Evolutionary conservation across 2,113 vertebrate species (phyloP).

Genomic region (Xiphias gladius): DNA sequence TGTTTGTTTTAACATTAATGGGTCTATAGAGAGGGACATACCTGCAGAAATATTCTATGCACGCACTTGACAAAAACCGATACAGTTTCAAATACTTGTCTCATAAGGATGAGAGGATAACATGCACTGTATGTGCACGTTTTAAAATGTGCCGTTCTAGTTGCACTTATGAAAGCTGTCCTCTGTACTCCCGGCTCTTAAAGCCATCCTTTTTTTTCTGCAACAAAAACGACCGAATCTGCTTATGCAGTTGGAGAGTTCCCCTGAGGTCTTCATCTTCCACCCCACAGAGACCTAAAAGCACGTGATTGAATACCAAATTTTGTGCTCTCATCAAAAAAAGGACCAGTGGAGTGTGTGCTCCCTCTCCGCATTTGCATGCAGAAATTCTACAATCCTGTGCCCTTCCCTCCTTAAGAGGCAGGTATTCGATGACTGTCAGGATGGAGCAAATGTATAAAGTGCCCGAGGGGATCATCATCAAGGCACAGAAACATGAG

Average conservation of each 20-base stretch:
- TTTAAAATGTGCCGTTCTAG: neutral
- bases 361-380: neutral
- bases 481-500: neutral
- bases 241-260: slow-evolving; percentile 9
- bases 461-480: neutral
- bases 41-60: neutral
- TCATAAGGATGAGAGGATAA: neutral
- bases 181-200: neutral
- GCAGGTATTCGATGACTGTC: neutral
- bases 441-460: neutral
- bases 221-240: neutral
- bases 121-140: neutral
- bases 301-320: slow-evolving; percentile 38
- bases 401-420: neutral
- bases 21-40: neutral
- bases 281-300: slow-evolving; percentile 32
- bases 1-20: neutral
- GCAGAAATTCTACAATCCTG: neutral
- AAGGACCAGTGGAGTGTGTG: neutral
- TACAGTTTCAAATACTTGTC: neutral
- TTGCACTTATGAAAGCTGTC: neutral
- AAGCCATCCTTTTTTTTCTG: neutral
- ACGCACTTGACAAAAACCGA: neutral
- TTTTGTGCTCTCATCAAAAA: slow-evolving; percentile 25
- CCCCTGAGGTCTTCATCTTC: slow-evolving; percentile 17